A percentile compares a stretch with the other conserved stretches of the same genome.
phyloP scores from a whole-genome alignment of 2,888 invertebrate genomes.

The Bombyx huttoni region DNA sequence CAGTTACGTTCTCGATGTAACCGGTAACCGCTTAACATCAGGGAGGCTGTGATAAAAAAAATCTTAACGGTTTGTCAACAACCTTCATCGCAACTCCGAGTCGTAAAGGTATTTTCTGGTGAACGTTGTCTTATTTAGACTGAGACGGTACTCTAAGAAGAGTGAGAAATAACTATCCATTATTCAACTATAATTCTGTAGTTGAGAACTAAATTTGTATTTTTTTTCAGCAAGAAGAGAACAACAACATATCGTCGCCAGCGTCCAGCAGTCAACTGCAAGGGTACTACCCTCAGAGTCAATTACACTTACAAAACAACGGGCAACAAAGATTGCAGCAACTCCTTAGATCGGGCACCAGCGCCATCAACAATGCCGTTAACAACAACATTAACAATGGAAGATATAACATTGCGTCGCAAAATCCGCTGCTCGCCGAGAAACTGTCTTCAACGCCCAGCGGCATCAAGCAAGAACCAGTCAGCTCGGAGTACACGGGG shows the following conservation, averaged over 20 bases:
- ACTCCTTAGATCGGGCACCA: constrained; percentile 55
- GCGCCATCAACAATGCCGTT: constrained; percentile 58
- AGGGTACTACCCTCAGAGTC: constrained; percentile 57
- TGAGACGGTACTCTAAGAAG: too few relatives aligned
- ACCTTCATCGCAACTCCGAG: too few relatives aligned
- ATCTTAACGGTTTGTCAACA: too few relatives aligned
- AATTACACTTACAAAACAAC: constrained; percentile 46
- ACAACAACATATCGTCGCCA: constrained; percentile 63
- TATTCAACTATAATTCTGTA: too few relatives aligned
- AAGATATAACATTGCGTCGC: constrained; percentile 85
- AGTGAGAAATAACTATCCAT: too few relatives aligned
- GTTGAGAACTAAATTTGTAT: background rate
- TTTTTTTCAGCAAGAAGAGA: constrained; percentile 67
- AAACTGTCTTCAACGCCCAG: constrained; percentile 83
- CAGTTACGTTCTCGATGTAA: too few relatives aligned
- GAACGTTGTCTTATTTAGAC: too few relatives aligned
- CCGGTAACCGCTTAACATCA: too few relatives aligned
- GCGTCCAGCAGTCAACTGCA: constrained; percentile 54
- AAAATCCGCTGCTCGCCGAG: constrained; percentile 90
- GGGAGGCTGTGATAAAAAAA: too few relatives aligned
- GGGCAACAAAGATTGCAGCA: constrained; percentile 62
- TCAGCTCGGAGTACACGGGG: constrained; percentile 63
- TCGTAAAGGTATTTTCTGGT: too few relatives aligned
- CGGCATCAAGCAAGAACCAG: constrained; percentile 70
- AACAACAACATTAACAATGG: constrained; percentile 68